These are phyloP conservation scores for Antennarius striatus DNA, from an alignment of 2,113 vertebrate species.

Conservation along the genomic window DNA sequence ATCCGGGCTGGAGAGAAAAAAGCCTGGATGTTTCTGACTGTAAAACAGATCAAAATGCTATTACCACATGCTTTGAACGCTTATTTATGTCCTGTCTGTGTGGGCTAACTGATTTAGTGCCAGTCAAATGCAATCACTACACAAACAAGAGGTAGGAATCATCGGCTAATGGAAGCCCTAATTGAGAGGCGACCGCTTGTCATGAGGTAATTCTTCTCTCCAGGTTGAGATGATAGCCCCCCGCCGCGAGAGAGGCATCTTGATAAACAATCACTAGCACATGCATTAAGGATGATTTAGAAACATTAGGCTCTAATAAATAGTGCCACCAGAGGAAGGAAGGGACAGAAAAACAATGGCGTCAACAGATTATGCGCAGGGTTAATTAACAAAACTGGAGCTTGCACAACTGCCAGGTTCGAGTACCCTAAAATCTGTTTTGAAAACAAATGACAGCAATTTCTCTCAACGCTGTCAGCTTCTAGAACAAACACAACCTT, in stretches of 20 bases:
- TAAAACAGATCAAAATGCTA: constrained; percentile 92
- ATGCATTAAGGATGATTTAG: constrained; percentile 95
- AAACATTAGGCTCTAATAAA: constrained; percentile 95
- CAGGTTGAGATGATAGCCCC: constrained; percentile 66
- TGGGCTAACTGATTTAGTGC: constrained; percentile 89
- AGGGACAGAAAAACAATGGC: constrained; percentile 56
- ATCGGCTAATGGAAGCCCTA: constrained; percentile 96
- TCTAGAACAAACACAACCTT: constrained; percentile 17
- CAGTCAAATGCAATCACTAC: constrained; percentile 87
- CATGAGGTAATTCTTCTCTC: constrained; percentile 91
- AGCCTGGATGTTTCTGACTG: constrained; percentile 81
- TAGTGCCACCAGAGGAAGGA: constrained; percentile 64
- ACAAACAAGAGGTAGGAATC: constrained; percentile 90
- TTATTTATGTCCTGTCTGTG: constrained; percentile 92
- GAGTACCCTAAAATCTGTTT: constrained; percentile 19
- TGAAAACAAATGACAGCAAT: constrained; percentile 21
- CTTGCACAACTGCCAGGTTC: constrained; percentile 18
- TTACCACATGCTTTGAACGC: constrained; percentile 89
- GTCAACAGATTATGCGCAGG: constrained; percentile 56
- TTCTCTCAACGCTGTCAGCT: constrained; percentile 24
- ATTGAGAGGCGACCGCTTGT: constrained; percentile 87
- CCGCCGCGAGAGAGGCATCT: constrained; percentile 78
- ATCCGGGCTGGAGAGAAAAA: constrained; percentile 70
- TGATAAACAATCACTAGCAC: constrained; percentile 89
- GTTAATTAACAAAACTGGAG: constrained; percentile 49